Base-by-base conservation (phyloP, 2,113 vertebrate species). In the Siphamia tubifer region DNA sequence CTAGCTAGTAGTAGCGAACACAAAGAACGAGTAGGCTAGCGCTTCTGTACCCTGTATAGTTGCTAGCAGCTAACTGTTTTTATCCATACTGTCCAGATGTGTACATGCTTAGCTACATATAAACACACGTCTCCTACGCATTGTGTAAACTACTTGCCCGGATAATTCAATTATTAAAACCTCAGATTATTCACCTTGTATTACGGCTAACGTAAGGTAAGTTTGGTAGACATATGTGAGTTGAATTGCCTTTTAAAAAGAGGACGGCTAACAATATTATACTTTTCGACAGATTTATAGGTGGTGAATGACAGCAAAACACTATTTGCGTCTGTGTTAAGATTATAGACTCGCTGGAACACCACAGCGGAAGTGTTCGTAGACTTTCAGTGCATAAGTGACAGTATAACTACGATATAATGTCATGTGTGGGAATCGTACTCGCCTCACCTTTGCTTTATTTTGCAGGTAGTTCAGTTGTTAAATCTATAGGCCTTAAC, bases 11-110 rank as follows among this genome's bases (percentile, higher is more conserved):
- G 38, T 66, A 77, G 83, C 74, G 55, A 78, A 90, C 89, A 90
- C 89, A 90, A 90, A 90, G 89, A 86, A 77, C 66, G 79, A 58
- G 68, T 69, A 45, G 43, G 78, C 74, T 81, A 82, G 48, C 74
- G 12, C 27, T 40, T 25, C 34, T 25, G 44, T 77, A 30, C 21
- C 40, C 61, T 53, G 58, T 62, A 38, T 55, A 44, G 66, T 45
- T 21, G 76, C 76, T 80, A 79, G 19, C 19, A 31, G 81, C 77
- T 72, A 85, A 63, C 52, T 38, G 23, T 7, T 48, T 53, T 52
- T 44, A 31, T 72, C 58, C 52, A 40, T 47, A 27, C 25, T 74
- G 70, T 34, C 30, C 68, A 81, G 55, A 63, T 75, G 52, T 16
- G 19, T 19, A 4, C 40, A 40, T 4, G 42, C 31, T 20, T 53